A percentile compares a stretch with the other conserved stretches of the same genome.
phyloP scores from a whole-genome alignment of 2,113 vertebrate genomes.

The Eleginops maclovinus region DNA sequence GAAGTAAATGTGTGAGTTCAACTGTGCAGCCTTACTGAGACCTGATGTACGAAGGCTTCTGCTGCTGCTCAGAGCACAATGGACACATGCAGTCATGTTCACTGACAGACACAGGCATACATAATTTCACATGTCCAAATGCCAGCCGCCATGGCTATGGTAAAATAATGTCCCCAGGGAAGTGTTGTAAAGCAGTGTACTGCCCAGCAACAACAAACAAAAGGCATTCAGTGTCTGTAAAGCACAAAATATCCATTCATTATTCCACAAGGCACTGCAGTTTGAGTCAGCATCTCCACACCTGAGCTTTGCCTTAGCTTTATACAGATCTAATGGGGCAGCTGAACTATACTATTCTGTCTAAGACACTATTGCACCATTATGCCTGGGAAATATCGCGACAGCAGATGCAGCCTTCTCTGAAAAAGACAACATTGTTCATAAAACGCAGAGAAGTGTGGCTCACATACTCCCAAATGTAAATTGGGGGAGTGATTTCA shows the following conservation, averaged over 20 bases:
- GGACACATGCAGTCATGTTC: conserved; percentile 57
- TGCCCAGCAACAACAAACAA: conserved; percentile 57
- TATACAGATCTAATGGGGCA: conserved; percentile 46
- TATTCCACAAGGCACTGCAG: conserved; percentile 43
- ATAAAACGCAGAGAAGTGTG: conserved; percentile 18
- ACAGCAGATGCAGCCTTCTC: conserved; percentile 18
- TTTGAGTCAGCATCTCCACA: conserved; percentile 48
- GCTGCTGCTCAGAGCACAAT: conserved; percentile 48
- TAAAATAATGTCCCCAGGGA: conserved; percentile 56
- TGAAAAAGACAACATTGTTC: conserved; percentile 36
- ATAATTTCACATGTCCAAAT: conserved; percentile 65
- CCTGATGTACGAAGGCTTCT: conserved; percentile 31
- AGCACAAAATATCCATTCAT: conserved; percentile 53
- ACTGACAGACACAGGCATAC: conserved; percentile 60
- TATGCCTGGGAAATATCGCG: conserved; percentile 10
- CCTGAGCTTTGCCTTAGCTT: conserved; percentile 32
- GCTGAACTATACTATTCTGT: conserved; percentile 23
- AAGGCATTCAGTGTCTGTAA: conserved; percentile 52
- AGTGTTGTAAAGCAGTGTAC: conserved; percentile 49
- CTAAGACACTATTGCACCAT: conserved; percentile 20
- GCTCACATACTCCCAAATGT: conserved; percentile 47
- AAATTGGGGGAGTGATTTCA: conserved; percentile 71
- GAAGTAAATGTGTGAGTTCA: conserved; percentile 30
- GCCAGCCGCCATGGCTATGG: conserved; percentile 41
- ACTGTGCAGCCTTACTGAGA: conserved; percentile 18